These are phyloP conservation scores for Macropus fuliginosus DNA, from an alignment of 2,797 vertebrate genomes.

Conservation along the genomic window DNA sequence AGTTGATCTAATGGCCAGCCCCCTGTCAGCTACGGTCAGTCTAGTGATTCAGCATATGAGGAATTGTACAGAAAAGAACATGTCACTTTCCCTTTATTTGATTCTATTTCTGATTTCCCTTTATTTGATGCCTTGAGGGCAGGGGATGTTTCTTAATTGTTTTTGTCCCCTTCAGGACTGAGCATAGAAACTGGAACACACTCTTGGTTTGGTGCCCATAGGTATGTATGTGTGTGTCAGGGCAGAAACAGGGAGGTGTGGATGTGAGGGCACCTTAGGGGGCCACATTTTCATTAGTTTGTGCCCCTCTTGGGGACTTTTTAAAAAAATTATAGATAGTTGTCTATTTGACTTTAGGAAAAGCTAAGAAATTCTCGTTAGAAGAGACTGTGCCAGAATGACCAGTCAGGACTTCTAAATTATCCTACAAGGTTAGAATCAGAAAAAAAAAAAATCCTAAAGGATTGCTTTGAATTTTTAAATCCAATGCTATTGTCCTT, in stretches of 20 bases:
- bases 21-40: neutral
- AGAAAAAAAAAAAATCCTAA: neutral
- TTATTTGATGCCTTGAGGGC: neutral
- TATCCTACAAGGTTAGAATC: neutral
- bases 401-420: neutral
- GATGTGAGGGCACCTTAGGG: neutral
- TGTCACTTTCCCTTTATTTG: neutral
- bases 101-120: neutral
- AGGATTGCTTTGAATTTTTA: neutral
- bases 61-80: neutral
- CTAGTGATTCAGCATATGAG: neutral
- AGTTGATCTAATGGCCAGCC: neutral
- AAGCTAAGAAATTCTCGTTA: neutral
- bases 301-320: neutral
- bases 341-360: neutral
- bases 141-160: neutral
- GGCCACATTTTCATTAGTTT: neutral
- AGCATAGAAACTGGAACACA: accelerated
- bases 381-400: neutral
- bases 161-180: too few relatives aligned
- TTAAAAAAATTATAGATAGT: neutral
- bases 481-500: neutral
- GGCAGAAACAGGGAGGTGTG: neutral
- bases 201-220: neutral
- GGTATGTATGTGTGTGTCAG: neutral